Evolutionary conservation across 2,888 invertebrate species (phyloP), one percentile per base, ranked within the genome.

Genomic region (Carabus problematicus): DNA sequence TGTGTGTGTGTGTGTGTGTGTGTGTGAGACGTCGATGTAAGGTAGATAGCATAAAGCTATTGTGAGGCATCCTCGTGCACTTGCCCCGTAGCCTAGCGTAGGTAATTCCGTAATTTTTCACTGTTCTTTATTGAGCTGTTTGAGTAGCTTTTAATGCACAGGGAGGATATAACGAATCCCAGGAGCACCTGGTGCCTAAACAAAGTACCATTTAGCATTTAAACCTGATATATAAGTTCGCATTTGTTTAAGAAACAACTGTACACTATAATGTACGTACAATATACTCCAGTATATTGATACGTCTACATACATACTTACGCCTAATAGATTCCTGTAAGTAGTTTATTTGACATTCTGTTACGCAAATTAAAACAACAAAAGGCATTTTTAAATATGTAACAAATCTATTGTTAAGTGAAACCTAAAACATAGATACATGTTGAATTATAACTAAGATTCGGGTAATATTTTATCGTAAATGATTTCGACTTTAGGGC

Each of bases 201-300:
- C 45, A 14, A 60, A 16, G 55, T 39, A 1, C 47, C 49, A 62
- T 47, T 62, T 62, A 62, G 18, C 62, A 40, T 49, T n/a, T 62
- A 62, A 62, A 62, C 62, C 62, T 62, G 49, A 62, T 49, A 62
- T 62, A 62, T 62, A 62, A 62, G 49, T 49, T 18, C 47, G 47
- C 62, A 62, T 62, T 62, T 62, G 49, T 62, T 58, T 62, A 62
- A 62, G 62, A 49, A 49, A 62, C 62, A 62, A 29, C 29, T 29
- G 29, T 29, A 29, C 29, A 29, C 3, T 29, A 29, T 29, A 29
- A 29, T 29, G 7, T 14, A 12, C 14, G 6, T 29, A 29, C 29
- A 29, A 6, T 29, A 29, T 29, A 29, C 29, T 29, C 2, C 29
- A 29, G 3, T 3, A 29, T 29, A 29, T 29, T 9, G 43, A 29